A percentile compares a stretch with the other conserved stretches of the same genome.
Conservation (phyloP, 2,797 vertebrate genomes). For the Malurus splendens region DNA sequence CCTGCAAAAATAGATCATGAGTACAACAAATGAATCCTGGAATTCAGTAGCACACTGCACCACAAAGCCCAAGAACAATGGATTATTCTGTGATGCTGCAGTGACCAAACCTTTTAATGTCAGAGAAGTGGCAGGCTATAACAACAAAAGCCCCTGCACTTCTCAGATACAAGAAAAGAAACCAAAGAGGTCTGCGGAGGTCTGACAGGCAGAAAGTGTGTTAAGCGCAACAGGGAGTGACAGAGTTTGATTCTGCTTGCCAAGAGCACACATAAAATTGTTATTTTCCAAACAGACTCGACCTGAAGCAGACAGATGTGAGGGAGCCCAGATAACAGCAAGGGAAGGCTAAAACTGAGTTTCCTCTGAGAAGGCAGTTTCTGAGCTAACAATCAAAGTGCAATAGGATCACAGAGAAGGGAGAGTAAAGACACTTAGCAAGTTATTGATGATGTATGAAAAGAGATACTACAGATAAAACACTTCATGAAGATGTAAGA, state of each 20-base stretch:
- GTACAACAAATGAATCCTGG: not conserved
- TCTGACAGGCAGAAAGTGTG: slow-evolving; percentile 57
- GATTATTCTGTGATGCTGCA: slow-evolving; percentile 39
- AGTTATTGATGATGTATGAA: not conserved
- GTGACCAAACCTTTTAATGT: slow-evolving; percentile 62
- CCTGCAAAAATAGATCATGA: not conserved
- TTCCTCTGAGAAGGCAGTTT: slow-evolving; percentile 31
- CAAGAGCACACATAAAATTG: slow-evolving; percentile 45
- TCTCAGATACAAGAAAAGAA: slow-evolving; percentile 26
- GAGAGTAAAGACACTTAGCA: slow-evolving; percentile 33
- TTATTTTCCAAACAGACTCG: slow-evolving; percentile 51
- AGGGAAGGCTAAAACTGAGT: slow-evolving; percentile 10
- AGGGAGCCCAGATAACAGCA: slow-evolving; percentile 39
- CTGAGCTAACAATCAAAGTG: slow-evolving; percentile 37
- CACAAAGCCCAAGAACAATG: not conserved
- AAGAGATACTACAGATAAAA: slow-evolving; percentile 26
- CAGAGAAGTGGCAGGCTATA: slow-evolving; percentile 66
- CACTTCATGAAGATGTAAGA: not conserved
- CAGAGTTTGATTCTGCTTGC: slow-evolving; percentile 52
- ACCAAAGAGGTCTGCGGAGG: not conserved
- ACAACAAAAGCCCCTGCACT: slow-evolving; percentile 21
- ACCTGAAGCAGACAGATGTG: slow-evolving; percentile 36
- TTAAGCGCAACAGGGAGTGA: slow-evolving; percentile 52
- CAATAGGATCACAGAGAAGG: not conserved
- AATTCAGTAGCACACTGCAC: not conserved